Conservation (phyloP, 2,888 invertebrate species). For the Hydroisotoma schaefferi region DNA sequence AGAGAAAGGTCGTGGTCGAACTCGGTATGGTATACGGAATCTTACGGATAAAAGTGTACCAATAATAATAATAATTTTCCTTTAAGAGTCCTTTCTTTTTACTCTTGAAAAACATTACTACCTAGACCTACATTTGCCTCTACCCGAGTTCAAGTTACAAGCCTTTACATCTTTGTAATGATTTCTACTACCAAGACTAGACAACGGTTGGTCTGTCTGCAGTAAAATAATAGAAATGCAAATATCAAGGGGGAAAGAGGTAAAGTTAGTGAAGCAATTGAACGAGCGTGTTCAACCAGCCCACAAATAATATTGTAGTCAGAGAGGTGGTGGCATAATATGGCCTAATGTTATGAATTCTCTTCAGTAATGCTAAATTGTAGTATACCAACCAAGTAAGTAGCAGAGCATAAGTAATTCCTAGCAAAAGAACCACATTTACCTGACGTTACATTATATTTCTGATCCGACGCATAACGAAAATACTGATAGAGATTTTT, state of each 20-base stretch:
- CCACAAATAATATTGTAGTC: slow-evolving; percentile 24
- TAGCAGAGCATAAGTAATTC: neutral
- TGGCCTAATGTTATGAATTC: slow-evolving; percentile 14
- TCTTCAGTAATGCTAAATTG: neutral
- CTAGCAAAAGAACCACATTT: slow-evolving; percentile 10
- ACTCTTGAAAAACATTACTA: too few species aligned
- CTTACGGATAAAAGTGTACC: too few species aligned
- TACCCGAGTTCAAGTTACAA: too few species aligned
- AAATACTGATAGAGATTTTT: too few species aligned
- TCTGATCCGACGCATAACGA: too few species aligned
- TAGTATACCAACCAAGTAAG: neutral
- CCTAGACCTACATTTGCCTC: too few species aligned
- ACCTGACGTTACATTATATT: slow-evolving; percentile 1
- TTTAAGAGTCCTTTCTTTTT: too few species aligned
- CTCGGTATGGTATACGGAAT: too few species aligned
- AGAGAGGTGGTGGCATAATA: slow-evolving; percentile 12
- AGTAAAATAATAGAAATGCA: slow-evolving; percentile 9
- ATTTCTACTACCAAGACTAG: too few species aligned
- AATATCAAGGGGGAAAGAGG: slow-evolving; percentile 24
- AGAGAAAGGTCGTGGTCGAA: slow-evolving; percentile 5
- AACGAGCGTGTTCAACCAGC: slow-evolving; percentile 32
- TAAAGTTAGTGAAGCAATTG: slow-evolving; percentile 36
- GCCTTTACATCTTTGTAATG: too few species aligned
- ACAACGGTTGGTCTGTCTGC: slow-evolving; percentile 2
- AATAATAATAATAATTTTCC: too few species aligned